Base-by-base conservation (phyloP, 2,888 invertebrate species). In the Diachrysia chrysitis region DNA sequence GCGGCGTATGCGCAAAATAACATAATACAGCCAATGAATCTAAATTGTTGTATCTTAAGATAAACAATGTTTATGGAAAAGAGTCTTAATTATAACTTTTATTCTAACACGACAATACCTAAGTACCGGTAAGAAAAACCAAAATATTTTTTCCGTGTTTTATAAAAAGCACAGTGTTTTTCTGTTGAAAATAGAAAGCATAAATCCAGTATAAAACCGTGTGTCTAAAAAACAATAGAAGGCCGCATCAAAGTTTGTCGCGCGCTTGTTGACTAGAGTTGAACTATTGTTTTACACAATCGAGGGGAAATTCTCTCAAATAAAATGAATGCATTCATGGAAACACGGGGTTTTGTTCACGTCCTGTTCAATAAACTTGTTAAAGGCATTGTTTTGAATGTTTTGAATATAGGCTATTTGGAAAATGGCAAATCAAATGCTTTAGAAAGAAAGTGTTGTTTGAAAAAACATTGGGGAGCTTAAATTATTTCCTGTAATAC, bases 161-260 rank as follows among this genome's bases (percentile, higher is more conserved):
- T 10, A 32, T 10, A 32, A 32, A 10, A 32, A 10, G 9, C 9
- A 7, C 10, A 10, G 37, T 37, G 16, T 37, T 42, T 42, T 42
- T 42, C n/a, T n/a, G 42, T 42, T 16, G 42, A 32, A 32, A 10
- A 32, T 10, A 10, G 7, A 9, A 10, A 32, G 10, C 32, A 10
- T 32, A 42, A 42, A 42, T n/a, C 42, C 3, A n/a, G 42, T 4
- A n/a, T n/a, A n/a, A 42, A 42, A 42, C n/a, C 42, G n/a, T n/a
- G 42, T n/a, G 42, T 42, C 37, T 37, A 4, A 4, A 42, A n/a
- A 42, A 42, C 42, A 42, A 42, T 42, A n/a, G 42, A 42, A 16
- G n/a, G 42, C 42, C 42, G n/a, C 42, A 42, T 42, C n/a, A 42
- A 42, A 42, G 42, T 42, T 42, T n/a, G 42, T 42, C 42, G n/a